Evolutionary conservation across 2,113 vertebrate genomes (phyloP).

Genomic region (Lepus americanus): DNA sequence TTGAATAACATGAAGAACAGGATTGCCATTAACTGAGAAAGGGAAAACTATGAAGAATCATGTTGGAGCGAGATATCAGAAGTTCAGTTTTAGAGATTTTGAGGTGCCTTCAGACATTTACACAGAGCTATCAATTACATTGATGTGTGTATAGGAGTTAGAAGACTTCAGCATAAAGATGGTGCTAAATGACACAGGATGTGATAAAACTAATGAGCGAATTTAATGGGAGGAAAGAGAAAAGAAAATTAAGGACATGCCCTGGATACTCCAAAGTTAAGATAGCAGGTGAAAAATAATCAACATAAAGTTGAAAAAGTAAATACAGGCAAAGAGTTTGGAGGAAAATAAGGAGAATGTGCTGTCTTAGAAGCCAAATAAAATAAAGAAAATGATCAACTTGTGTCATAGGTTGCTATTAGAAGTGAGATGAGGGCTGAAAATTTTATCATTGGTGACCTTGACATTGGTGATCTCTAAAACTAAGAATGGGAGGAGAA

Average conservation of each 20-base stretch:
- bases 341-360: neutral
- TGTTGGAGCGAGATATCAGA: neutral
- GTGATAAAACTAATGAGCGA: neutral
- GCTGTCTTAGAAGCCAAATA: neutral
- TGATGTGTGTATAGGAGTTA: neutral
- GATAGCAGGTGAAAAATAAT: neutral
- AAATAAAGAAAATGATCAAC: neutral
- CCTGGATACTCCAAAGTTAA: neutral
- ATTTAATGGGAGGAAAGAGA: neutral
- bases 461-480: neutral
- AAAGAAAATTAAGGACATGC: neutral
- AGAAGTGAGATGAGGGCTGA: neutral
- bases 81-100: neutral
- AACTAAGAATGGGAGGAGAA: neutral
- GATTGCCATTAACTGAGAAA: constrained; percentile 12
- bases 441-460: neutral
- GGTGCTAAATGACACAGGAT: neutral
- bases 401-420: neutral
- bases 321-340: neutral
- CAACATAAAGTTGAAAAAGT: neutral
- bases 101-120: neutral
- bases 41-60: neutral
- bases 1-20: neutral
- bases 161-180: constrained; percentile 25
- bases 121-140: neutral